phyloP scores from a whole-genome alignment of 2,888 invertebrate genomes.

The Matsumyia berberina region DNA sequence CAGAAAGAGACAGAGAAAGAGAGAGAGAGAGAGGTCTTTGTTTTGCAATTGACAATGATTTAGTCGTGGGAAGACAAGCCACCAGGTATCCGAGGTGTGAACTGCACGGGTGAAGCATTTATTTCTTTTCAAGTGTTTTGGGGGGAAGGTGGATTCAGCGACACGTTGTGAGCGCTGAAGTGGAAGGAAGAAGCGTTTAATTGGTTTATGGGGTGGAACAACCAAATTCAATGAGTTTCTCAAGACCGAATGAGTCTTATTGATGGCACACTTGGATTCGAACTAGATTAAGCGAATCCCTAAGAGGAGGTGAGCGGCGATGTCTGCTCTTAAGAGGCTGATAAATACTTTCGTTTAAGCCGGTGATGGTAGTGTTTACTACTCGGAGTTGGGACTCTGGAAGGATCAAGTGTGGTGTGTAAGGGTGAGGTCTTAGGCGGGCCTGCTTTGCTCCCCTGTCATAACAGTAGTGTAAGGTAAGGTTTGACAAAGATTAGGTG shows the following conservation, averaged over 20 bases:
- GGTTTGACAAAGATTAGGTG: too few relatives aligned
- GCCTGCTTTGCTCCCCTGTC: too few relatives aligned
- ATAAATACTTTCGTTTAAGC: too few relatives aligned
- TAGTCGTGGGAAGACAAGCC: conserved; percentile 19
- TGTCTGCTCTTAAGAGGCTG: too few relatives aligned
- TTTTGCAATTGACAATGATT: conserved; percentile 61
- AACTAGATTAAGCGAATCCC: too few relatives aligned
- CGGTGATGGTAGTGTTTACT: too few relatives aligned
- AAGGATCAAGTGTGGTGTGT: too few relatives aligned
- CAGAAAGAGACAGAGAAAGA: too few relatives aligned
- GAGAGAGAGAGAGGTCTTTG: background rate
- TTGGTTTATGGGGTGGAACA: conserved; percentile 38
- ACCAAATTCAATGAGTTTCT: conserved; percentile 33
- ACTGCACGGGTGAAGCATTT: conserved; percentile 27
- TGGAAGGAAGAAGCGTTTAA: conserved; percentile 27
- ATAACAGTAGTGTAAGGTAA: too few relatives aligned
- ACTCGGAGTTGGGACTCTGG: too few relatives aligned
- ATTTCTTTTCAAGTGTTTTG: conserved; percentile 29
- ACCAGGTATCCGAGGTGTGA: conserved; percentile 27
- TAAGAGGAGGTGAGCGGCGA: too few relatives aligned
- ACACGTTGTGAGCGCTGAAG: background rate
- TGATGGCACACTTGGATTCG: background rate
- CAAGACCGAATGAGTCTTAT: background rate
- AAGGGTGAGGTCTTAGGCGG: too few relatives aligned
- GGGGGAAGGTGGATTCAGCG: conserved; percentile 11